A percentile compares a stretch with the other conserved stretches of the same genome.
These are phyloP conservation scores for Chloroceryle inda DNA, from an alignment of 2,797 vertebrate species.

Conservation along the genomic window DNA sequence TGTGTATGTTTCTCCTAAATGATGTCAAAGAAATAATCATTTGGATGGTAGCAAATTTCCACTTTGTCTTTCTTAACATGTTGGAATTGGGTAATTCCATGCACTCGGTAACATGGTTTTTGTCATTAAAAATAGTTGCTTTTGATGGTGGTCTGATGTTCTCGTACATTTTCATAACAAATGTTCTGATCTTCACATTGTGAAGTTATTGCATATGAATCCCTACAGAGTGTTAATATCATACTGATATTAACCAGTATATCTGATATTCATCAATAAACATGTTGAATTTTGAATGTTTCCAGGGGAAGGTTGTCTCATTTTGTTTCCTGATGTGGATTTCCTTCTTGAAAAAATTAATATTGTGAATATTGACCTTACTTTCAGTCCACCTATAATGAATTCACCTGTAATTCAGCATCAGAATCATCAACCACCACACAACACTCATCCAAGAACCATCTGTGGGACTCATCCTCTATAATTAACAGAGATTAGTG, in stretches of 20 bases:
- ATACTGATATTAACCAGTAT: background rate
- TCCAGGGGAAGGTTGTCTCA: background rate
- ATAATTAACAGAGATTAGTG: background rate
- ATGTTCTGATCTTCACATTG: constrained; percentile 43
- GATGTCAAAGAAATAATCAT: background rate
- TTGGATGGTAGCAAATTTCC: constrained; percentile 12
- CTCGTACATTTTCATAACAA: constrained; percentile 63
- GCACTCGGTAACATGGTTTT: constrained; percentile 11
- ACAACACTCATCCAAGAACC: constrained; percentile 30
- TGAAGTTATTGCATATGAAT: constrained; percentile 33
- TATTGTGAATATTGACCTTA: background rate
- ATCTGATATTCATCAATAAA: background rate
- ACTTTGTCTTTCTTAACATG: constrained; percentile 1
- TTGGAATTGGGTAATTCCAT: constrained; percentile 38
- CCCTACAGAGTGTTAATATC: constrained; percentile 2
- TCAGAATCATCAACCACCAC: constrained; percentile 27
- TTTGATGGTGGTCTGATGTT: constrained; percentile 59
- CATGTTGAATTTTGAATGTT: background rate
- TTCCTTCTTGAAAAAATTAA: constrained; percentile 4
- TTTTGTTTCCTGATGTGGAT: constrained; percentile 11
- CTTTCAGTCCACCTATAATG: constrained; percentile 62
- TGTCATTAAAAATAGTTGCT: constrained; percentile 58
- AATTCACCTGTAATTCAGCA: constrained; percentile 39
- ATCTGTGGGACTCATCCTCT: constrained; percentile 9
- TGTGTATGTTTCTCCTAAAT: background rate